phyloP scores from a whole-genome alignment of 2,113 vertebrate genomes.

The Pterocles gutturalis region DNA sequence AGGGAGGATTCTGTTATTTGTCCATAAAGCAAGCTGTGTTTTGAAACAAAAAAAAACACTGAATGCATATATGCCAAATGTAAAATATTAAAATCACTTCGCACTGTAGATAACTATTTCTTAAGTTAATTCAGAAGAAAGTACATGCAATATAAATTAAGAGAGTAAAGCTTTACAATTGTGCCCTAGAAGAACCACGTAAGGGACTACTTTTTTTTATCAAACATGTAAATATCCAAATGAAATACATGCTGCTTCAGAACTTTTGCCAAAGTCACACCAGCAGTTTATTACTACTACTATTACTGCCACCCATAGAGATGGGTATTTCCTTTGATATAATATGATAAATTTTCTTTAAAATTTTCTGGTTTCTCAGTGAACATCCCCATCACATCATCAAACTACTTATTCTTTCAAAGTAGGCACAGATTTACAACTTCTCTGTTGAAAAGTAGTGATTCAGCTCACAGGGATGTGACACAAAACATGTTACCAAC shows the following conservation, averaged over 20 bases:
- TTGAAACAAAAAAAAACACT: neutral
- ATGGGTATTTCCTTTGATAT: neutral
- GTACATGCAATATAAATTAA: neutral
- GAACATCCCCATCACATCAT: neutral
- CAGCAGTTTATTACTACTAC: neutral
- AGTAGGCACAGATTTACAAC: neutral
- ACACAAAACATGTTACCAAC: neutral
- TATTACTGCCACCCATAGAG: neutral
- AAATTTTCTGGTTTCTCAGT: neutral
- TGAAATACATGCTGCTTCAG: neutral
- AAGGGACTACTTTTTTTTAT: neutral
- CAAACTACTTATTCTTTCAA: neutral
- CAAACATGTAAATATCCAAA: neutral
- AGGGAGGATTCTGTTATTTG: neutral
- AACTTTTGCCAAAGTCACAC: neutral
- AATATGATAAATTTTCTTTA: neutral
- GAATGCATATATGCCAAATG: neutral
- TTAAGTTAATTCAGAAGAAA: neutral
- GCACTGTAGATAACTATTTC: neutral
- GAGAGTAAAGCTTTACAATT: neutral
- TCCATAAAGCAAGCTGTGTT: neutral
- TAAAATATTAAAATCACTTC: neutral
- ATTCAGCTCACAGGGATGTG: neutral
- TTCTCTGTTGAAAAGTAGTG: neutral
- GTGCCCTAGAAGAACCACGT: neutral